Conservation (phyloP, 2,888 invertebrate species). For the Octonoba sinensis region DNA sequence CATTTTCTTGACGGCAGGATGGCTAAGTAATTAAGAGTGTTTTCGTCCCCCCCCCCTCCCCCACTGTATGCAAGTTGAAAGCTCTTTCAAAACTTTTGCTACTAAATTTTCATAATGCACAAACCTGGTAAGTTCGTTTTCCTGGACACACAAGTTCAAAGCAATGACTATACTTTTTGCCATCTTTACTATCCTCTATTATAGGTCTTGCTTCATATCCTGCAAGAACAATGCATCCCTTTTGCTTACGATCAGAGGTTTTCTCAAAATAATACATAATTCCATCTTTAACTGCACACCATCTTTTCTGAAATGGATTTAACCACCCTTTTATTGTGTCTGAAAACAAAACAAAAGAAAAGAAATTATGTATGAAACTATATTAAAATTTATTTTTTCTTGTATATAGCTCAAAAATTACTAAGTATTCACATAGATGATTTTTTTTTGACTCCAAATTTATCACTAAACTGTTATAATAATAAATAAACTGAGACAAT, state of each 20-base stretch:
- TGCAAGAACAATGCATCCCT: slow-evolving; percentile 47
- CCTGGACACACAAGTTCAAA: slow-evolving; percentile 64
- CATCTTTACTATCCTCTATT: slow-evolving; percentile 48
- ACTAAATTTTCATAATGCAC: no score
- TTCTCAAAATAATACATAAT: slow-evolving; percentile 62
- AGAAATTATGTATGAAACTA: not conserved
- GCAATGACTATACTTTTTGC: slow-evolving; percentile 47
- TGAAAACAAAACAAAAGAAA: slow-evolving; percentile 14
- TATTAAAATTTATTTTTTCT: no score
- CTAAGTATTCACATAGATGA: no score
- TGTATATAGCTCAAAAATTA: not conserved
- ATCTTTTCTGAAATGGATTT: slow-evolving; percentile 61
- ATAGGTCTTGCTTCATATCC: slow-evolving; percentile 59
- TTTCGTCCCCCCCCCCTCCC: no score
- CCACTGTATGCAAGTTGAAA: no score
- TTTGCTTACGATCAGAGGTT: slow-evolving; percentile 55
- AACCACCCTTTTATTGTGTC: slow-evolving; percentile 61
- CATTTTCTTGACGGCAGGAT: no score
- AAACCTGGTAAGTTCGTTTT: slow-evolving; percentile 62
- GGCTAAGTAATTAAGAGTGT: no score
- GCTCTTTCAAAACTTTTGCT: no score
- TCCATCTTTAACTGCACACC: slow-evolving; percentile 63
- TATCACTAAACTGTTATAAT: no score
- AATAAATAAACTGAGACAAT: no score
- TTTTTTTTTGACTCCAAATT: no score